Base-by-base conservation (phyloP, 2,113 vertebrate genomes). In the Rhabdornis inornatus region DNA sequence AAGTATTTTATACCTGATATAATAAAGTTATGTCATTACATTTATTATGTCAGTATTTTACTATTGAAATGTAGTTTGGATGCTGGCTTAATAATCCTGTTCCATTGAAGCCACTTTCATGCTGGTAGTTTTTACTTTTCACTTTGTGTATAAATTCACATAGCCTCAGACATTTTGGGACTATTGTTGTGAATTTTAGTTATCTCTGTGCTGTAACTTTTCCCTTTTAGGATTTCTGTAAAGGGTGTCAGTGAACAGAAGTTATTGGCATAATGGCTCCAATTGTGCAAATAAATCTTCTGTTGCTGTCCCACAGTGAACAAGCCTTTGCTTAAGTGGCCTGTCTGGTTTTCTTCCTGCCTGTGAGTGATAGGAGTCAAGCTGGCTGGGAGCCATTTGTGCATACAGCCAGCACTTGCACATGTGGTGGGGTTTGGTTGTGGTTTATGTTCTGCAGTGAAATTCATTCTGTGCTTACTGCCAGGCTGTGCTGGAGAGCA, bases 261-360 rank as follows among this genome's bases (percentile, higher is more conserved):
- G 45, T 85, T 83, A 37, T 5, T 88, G 79, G 45, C 42, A n/a
- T 89, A 63, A 70, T 74, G 83, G 68, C 25, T 92, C 35, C 47
- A 55, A 4, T 70, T 59, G 88, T 89, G 79, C 88, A 93, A 47
- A 65, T 66, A 53, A 76, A 25, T 70, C 75, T 79, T n/a, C 28
- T 66, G 39, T 45, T 59, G 84, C 64, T 68, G 87, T 87, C 83
- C 59, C 59, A 39, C n/a, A 28, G 88, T 33, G 68, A 80, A 20
- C 40, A 69, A 42, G 71, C 30, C 59, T 64, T 83, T 92, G 85
- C 92, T 74, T 6, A 65, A 76, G 85, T 72, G 85, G 53, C 45
- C 68, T 83, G 85, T 83, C 70, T 87, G 70, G 47, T 81, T 81
- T 82, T 83, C 74, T 94, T 76, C 87, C 87, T 92, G 84, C 87